phyloP scores from a whole-genome alignment of 2,888 invertebrate genomes.

The Nomada fabriciana region DNA sequence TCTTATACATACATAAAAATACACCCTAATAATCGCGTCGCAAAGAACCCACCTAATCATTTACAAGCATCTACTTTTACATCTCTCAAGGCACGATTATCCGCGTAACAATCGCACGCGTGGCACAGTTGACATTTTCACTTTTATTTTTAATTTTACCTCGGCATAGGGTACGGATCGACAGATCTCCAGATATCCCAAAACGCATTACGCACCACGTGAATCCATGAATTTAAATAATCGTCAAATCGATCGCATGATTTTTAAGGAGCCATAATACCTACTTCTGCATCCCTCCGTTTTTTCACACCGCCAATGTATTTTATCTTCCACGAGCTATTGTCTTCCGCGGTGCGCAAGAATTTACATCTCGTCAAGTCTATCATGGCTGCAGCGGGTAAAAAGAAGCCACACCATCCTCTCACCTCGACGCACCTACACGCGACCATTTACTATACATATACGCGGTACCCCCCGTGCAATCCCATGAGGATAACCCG shows the following conservation, averaged over 20 bases:
- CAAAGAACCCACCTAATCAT: not conserved
- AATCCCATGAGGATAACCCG: constrained; percentile 76
- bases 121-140: not conserved
- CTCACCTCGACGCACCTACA: constrained; percentile 24
- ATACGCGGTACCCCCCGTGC: constrained; percentile 67
- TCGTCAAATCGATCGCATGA: constrained; percentile 18
- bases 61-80: not conserved
- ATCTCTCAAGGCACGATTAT: not conserved
- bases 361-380: constrained; percentile 70
- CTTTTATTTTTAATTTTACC: no score
- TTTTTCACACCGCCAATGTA: not conserved
- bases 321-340: constrained; percentile 27
- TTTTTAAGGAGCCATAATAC: not conserved
- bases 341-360: constrained; percentile 46
- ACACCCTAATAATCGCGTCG: not conserved
- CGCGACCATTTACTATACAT: constrained; percentile 13
- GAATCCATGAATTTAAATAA: not conserved
- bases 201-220: no score
- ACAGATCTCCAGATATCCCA: no score
- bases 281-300: not conserved
- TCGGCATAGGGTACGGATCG: no score
- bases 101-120: not conserved
- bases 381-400: constrained; percentile 30
- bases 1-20: constrained; percentile 20
- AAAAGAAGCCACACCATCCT: constrained; percentile 20